Evolutionary conservation across 2,797 vertebrate genomes (phyloP).

Genomic region (Helarctos malayanus): DNA sequence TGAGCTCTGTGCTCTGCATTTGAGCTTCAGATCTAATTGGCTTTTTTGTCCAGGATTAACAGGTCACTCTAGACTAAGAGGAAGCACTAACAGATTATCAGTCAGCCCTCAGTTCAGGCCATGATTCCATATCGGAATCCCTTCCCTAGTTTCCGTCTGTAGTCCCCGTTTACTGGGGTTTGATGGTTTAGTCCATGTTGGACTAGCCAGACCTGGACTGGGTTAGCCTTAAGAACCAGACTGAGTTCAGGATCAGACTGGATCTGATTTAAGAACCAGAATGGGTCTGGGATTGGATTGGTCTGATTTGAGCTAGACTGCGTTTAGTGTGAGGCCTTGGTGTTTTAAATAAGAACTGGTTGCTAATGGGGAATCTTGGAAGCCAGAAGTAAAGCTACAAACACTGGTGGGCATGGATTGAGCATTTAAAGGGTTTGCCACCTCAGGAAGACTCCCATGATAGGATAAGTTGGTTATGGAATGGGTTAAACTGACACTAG

Average conservation of each 20-base stretch:
- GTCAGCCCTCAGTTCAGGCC: background rate
- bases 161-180: background rate
- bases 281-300: background rate
- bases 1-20: background rate
- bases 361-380: background rate
- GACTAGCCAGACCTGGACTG: background rate
- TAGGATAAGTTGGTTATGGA: background rate
- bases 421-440: background rate
- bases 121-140: background rate
- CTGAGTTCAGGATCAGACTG: background rate
- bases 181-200: background rate
- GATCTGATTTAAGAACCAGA: background rate
- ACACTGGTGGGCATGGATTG: background rate
- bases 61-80: background rate
- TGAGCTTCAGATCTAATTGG: background rate
- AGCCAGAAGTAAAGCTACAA: background rate
- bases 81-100: background rate
- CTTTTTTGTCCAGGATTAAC: background rate
- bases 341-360: background rate
- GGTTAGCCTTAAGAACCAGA: background rate
- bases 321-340: background rate
- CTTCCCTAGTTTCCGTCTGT: background rate
- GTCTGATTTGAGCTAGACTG: background rate
- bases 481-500: background rate
- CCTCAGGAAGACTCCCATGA: background rate